phyloP scores from a whole-genome alignment of 2,888 invertebrate genomes.

The Eupithecia dodoneata region DNA sequence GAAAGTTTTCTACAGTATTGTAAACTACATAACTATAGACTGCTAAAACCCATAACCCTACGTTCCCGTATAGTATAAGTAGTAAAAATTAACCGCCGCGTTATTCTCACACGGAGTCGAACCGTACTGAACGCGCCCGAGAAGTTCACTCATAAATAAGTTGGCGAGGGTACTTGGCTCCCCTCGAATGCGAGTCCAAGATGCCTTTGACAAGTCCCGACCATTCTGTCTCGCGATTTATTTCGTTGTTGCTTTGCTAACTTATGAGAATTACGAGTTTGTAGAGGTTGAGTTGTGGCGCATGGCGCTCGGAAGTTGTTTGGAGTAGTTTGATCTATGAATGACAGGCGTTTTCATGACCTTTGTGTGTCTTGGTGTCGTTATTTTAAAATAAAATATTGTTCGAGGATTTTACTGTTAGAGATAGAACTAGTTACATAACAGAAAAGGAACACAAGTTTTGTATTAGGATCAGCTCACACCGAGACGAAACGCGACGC shows the following conservation, averaged over 20 bases:
- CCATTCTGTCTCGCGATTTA: conserved; percentile 45
- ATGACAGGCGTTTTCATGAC: conserved; percentile 2
- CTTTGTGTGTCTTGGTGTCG: neutral
- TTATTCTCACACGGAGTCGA: conserved; percentile 1
- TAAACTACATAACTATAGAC: neutral
- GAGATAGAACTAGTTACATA: neutral
- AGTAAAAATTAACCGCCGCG: conserved; percentile 3
- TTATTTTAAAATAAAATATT: neutral
- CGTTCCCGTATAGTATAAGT: neutral
- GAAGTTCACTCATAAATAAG: conserved; percentile 72
- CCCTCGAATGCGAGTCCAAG: conserved; percentile 56
- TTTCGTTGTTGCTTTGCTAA: conserved; percentile 44
- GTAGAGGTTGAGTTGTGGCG: conserved; percentile 28
- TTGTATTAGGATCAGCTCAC: neutral
- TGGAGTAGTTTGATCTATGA: conserved; percentile 15
- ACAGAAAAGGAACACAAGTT: neutral
- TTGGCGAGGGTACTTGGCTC: conserved; percentile 61
- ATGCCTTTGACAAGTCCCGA: conserved; percentile 54
- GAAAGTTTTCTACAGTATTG: neutral
- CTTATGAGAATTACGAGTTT: conserved; percentile 38
- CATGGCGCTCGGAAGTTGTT: conserved; percentile 10
- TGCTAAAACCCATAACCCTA: neutral
- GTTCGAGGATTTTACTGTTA: neutral
- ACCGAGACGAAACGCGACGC: no score
- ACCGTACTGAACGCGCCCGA: conserved; percentile 28